A percentile compares a stretch with the other conserved stretches of the same genome.
Conservation (phyloP, 2,113 vertebrate species). For the Oreochromis niloticus region DNA sequence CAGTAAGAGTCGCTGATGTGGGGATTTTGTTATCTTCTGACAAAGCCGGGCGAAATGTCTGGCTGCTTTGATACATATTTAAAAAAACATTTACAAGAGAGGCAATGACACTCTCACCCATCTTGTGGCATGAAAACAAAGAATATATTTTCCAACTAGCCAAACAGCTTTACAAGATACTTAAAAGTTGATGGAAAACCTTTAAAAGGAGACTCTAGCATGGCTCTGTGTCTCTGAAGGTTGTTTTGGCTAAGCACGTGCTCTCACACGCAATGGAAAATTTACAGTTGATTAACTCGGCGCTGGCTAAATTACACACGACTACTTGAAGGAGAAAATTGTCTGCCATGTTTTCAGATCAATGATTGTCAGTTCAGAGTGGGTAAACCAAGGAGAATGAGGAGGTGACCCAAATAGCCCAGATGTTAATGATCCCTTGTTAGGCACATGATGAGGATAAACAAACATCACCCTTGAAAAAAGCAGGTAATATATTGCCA, state of each 20-base stretch:
- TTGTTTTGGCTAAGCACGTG: not conserved
- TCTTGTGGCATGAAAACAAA: not conserved
- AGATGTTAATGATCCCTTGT: slow-evolving; percentile 59
- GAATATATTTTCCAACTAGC: not conserved
- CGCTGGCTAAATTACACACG: not conserved
- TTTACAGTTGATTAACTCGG: slow-evolving; percentile 2
- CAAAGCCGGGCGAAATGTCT: not conserved
- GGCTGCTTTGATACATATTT: not conserved
- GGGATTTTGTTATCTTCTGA: not conserved
- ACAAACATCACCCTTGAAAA: not conserved
- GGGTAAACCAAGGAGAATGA: not conserved
- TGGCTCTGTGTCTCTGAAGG: not conserved
- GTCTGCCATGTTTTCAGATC: not conserved
- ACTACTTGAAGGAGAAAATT: not conserved
- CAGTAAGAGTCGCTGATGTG: not conserved
- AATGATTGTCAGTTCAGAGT: slow-evolving; percentile 36
- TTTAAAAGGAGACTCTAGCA: not conserved
- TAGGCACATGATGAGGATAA: slow-evolving; percentile 6
- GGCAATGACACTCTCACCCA: not conserved
- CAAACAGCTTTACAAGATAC: not conserved
- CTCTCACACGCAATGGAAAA: not conserved
- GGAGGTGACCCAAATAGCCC: slow-evolving; percentile 1
- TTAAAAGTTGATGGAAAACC: not conserved
- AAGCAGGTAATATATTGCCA: not conserved
- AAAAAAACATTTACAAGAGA: not conserved